Evolutionary conservation across 2,888 invertebrate species (phyloP), one percentile per base, ranked within the genome.

Genomic region (Aspidiotus destructor): DNA sequence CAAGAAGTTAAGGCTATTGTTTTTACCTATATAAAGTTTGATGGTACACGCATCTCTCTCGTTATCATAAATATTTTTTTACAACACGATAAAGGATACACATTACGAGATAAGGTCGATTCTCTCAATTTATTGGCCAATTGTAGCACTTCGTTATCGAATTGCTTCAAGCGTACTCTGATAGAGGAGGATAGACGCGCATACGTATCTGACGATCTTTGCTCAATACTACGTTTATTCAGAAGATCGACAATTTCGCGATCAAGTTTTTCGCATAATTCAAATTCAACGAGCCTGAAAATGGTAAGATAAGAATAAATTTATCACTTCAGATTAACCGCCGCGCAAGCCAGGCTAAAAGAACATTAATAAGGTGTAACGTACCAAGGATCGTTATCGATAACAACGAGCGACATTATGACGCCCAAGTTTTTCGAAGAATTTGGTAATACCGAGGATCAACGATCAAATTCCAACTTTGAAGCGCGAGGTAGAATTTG

Each of bases 201-300:
- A 75, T 84, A 85, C 62, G 80, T 79, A 60, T 81, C 79, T 0
- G 83, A 83, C 2, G 78, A 77, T 73, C 79, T 80, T 42, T 79
- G 75, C 71, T 82, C 79, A 71, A 79, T 78, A 72, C 83, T 82
- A 62, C 86, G 78, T 67, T 79, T 75, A 0, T 81, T 81, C 9
- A 87, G 74, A 73, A 84, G 82, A 70, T 83, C 82, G 78, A 84
- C 82, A 61, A 86, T 83, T 73, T 85, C 83, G 60, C 84, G 79
- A 73, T 81, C 82, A 28, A 86, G 75, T 70, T 82, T 82, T 73
- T 86, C 84, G 73, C 86, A 86, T 0, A 84, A 82, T 73, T 86
- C 85, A 76, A 83, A 81, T 74, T 86, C 86, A 0, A 80, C 76
- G 13, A 85, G 77, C 86, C 86, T 86, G 71, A 8, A 63, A 68